These are phyloP conservation scores for Metellina segmentata DNA, from an alignment of 2,888 invertebrate genomes.

Conservation along the genomic window DNA sequence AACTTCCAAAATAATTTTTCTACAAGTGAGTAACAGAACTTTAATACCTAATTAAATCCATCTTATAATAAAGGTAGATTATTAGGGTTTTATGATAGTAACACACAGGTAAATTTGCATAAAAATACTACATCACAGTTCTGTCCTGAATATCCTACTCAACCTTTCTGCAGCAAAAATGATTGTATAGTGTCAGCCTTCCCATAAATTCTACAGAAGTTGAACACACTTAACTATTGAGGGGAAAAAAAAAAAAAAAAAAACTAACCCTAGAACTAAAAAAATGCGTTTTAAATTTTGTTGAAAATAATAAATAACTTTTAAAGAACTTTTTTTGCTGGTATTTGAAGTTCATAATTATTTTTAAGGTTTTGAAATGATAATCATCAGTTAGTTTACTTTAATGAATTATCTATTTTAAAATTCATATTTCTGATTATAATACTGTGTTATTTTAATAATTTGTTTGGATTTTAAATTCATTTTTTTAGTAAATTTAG, in stretches of 20 bases:
- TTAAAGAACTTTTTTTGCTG: neutral
- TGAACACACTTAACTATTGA: too few species aligned
- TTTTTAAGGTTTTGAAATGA: neutral
- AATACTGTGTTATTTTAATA: neutral
- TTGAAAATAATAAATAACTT: neutral
- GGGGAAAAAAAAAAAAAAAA: too few species aligned
- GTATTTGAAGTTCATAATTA: neutral
- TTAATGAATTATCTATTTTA: neutral
- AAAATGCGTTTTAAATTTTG: neutral
- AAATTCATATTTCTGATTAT: neutral
- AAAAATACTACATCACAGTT: too few species aligned
- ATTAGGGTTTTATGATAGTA: neutral
- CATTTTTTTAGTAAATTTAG: too few species aligned
- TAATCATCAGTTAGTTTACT: too few species aligned
- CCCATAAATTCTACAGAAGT: neutral
- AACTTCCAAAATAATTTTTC: slow-evolving; percentile 76
- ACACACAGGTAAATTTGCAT: neutral
- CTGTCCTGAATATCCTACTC: too few species aligned
- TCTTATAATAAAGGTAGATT: neutral
- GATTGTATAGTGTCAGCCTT: too few species aligned
- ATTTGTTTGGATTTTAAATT: neutral
- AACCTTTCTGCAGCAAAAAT: too few species aligned
- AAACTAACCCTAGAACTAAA: too few species aligned
- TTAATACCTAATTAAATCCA: neutral
- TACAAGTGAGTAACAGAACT: slow-evolving; percentile 45